Evolutionary conservation across 2,113 vertebrate species (phyloP), one percentile per base, ranked within the genome.

Genomic region (Calyptomena viridis): DNA sequence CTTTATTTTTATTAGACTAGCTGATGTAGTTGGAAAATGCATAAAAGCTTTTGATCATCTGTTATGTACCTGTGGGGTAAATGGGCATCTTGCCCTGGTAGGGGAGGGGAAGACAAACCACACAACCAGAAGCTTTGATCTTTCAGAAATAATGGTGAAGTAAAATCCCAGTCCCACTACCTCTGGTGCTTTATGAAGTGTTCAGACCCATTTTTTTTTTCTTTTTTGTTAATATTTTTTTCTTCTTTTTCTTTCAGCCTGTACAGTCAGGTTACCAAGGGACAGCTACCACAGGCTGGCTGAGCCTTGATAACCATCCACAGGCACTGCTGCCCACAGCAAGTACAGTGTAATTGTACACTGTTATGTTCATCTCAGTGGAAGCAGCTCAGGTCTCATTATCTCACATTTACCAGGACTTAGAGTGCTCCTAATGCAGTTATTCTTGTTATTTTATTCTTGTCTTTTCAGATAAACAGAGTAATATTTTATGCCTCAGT

Each of bases 381-480:
- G 46, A 93, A 81, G 47, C 81, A 76, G n/a, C 35, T 94, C 85
- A 90, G 80, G 31, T 18, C n/a, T 94, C 53, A 69, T 94, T 94
- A 85, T 73, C 40, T 87, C 53, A 62, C 37, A 46, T 40, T 82
- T 83, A 56, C 20, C 25, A 66, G 66, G 53, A 76, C 27, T 78
- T 68, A 72, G 20, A 82, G 11, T 46, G 16, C 44, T 96, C 58
- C 62, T n/a, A 90, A 9, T 44, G 55, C 23, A 76, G 58, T 76
- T 52, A 79, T 85, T 95, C 79, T 63, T 87, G 49, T 28, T 56
- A 46, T 39, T 87, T 27, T 82, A 31, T 25, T 85, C 44, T 66
- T 71, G 11, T 22, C n/a, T 76, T 63, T 82, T 83, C 44, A 93
- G 78, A 76, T 31, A 68, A n/a, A 40, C 5, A 42, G 72, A 68